Conservation (phyloP, 2,113 vertebrate species). For the Myanophis thanlyinensis region DNA sequence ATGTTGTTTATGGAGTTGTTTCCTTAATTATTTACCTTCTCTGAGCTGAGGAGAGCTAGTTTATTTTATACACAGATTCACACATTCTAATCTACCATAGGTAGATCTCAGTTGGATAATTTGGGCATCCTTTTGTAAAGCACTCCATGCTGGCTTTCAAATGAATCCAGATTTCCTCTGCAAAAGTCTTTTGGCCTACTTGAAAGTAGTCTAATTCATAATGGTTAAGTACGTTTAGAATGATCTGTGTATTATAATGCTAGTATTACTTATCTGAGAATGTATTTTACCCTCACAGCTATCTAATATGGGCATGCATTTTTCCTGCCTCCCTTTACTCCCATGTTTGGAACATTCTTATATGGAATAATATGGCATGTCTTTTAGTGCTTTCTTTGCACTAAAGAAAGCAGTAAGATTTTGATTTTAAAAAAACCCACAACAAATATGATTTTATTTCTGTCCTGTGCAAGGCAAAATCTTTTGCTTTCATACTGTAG, state of each 20-base stretch:
- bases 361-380: constrained; percentile 50
- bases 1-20: constrained; percentile 37
- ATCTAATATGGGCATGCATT: constrained; percentile 58
- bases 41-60: constrained; percentile 49
- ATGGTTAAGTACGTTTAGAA: constrained; percentile 57
- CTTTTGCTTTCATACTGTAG: constrained; percentile 7
- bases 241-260: constrained; percentile 62
- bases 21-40: constrained; percentile 54
- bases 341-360: constrained; percentile 19
- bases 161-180: constrained; percentile 47
- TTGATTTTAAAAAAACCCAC: constrained; percentile 14
- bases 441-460: constrained; percentile 5
- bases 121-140: constrained; percentile 44
- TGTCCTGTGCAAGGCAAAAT: constrained; percentile 28
- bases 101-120: constrained; percentile 46
- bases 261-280: constrained; percentile 59
- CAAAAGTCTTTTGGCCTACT: constrained; percentile 45
- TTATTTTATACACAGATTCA: constrained; percentile 48
- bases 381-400: constrained; percentile 56
- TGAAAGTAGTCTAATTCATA: constrained; percentile 58
- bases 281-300: constrained; percentile 58
- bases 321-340: not conserved
- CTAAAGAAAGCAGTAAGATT: constrained; percentile 54
- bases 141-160: constrained; percentile 28
- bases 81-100: constrained; percentile 48